Evolutionary conservation across 2,797 vertebrate genomes (phyloP).

Genomic region (Scarus forsteni): DNA sequence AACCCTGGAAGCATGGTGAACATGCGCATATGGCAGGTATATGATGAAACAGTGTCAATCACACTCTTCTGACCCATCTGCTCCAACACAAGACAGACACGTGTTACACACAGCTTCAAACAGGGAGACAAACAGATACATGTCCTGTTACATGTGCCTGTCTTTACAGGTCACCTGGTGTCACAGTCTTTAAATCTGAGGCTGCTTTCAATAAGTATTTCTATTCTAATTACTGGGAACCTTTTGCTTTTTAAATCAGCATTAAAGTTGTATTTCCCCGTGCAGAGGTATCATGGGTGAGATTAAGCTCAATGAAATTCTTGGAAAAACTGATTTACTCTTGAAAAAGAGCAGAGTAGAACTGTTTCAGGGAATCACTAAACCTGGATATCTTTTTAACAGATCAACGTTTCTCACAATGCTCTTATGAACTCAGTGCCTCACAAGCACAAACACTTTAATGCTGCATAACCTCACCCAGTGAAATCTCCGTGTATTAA

Average conservation of each 20-base stretch:
- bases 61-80: conserved; percentile 71
- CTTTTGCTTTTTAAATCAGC: neutral
- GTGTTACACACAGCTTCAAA: conserved; percentile 30
- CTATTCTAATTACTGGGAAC: neutral
- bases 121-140: conserved; percentile 24
- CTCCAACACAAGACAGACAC: conserved; percentile 51
- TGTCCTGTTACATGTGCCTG: conserved; percentile 1
- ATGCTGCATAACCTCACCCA: conserved; percentile 33
- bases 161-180: neutral
- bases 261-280: conserved; percentile 4
- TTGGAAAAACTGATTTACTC: neutral
- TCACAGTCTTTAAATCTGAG: neutral
- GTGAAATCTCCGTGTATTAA: conserved; percentile 46
- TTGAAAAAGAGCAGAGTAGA: neutral
- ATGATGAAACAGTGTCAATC: conserved; percentile 70
- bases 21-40: conserved; percentile 54
- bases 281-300: neutral
- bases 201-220: neutral
- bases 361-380: neutral
- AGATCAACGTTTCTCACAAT: conserved; percentile 7
- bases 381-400: conserved; percentile 2
- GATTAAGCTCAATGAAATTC: neutral
- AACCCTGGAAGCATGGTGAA: conserved; percentile 60
- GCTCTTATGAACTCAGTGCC: conserved; percentile 6
- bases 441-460: conserved; percentile 13